Base-by-base conservation (phyloP, 2,888 invertebrate species). In the Hydraecia micacea region DNA sequence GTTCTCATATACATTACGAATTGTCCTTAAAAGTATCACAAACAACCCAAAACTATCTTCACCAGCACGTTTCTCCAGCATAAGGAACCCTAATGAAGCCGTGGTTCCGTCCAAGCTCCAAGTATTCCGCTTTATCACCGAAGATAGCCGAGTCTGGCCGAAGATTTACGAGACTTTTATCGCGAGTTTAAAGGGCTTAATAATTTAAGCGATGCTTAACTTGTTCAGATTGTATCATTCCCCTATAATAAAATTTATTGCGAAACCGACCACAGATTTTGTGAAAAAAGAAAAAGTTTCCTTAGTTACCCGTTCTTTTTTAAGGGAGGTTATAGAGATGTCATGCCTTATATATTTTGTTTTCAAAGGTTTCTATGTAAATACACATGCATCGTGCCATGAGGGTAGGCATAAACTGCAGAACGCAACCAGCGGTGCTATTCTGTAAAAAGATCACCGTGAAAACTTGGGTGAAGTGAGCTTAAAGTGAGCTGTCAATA, bases 151-250 rank as follows among this genome's bases (percentile, higher is more conserved):
- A 87, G 84, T 86, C 81, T 73, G 65, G 67, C 73, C 80, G 74
- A 83, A 89, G 86, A 93, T 93, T 93, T 92, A 93, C 90, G 90
- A 84, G 78, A 79, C 86, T 90, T 90, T 93, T 93, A 93, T 93
- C 93, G 89, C 88, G 88, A 90, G 90, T 92, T 91, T 89, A 89
- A 90, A 88, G 89, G 87, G 78, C 88, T 88, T 90, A 86, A 91
- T 92, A 91, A 92, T 92, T 93, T 89, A 87, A 79, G 77, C 79
- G 84, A 85, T 87, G 88, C 89, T 90, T 86, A 87, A 86, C 84
- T 84, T 76, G 77, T 81, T 69, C 73, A 81, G 88, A 88, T 89
- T 87, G 79, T 86, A 87, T 88, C 89, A 81, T 73, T 76, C 52
- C 67, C 62, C 55, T 83, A 80, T 85, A 75, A 75, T 76, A 83